Conservation (phyloP, 2,888 invertebrate species). For the Sarcophaga rosellei region DNA sequence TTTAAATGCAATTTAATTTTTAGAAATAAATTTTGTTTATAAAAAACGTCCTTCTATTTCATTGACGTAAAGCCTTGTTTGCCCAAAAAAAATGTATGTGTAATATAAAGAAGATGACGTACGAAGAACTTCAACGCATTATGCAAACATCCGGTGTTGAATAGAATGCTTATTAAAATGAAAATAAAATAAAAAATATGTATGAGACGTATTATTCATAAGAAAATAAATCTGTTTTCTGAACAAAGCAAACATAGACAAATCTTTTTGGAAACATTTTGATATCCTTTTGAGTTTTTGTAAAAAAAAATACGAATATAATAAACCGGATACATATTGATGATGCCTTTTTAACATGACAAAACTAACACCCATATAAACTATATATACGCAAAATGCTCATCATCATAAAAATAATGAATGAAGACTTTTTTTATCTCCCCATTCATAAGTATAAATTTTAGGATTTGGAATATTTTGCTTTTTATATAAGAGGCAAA, state of each 20-base stretch:
- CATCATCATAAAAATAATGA: slow-evolving; percentile 35
- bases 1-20: too few species aligned
- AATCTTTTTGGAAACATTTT: slow-evolving; percentile 2
- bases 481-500: slow-evolving; percentile 30
- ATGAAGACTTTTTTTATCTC: background rate
- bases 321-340: slow-evolving; percentile 59
- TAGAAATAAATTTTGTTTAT: too few species aligned
- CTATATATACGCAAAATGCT: background rate
- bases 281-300: slow-evolving; percentile 8
- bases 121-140: background rate
- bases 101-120: too few species aligned
- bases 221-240: slow-evolving; percentile 5
- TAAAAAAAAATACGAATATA: background rate
- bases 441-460: slow-evolving; percentile 49
- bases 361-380: slow-evolving; percentile 19
- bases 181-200: background rate
- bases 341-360: slow-evolving; percentile 57
- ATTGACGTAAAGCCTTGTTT: too few species aligned
- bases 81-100: too few species aligned
- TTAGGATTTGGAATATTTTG: slow-evolving; percentile 21
- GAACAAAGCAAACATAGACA: slow-evolving; percentile 3
- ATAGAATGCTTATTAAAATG: slow-evolving; percentile 1
- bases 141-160: background rate
- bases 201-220: background rate
- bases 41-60: too few species aligned